Percentiles rank a stretch among this genome's conserved stretches.
These are phyloP conservation scores for Euwallacea similis DNA, from an alignment of 1,140 invertebrate species.

Conservation along the genomic window DNA sequence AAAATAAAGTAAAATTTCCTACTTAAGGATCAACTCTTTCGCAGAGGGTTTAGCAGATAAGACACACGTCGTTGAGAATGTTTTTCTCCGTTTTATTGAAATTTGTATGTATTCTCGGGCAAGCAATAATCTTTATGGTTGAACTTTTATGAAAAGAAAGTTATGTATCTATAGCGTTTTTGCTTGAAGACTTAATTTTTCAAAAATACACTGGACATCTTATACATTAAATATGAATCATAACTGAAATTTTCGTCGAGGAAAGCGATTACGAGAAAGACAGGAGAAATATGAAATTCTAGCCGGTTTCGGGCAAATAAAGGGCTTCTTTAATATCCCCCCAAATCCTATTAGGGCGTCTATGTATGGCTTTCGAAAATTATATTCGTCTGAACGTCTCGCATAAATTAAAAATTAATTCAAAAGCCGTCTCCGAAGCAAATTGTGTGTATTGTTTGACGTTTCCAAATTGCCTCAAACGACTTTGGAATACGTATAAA, in stretches of 20 bases:
- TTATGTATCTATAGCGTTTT: too few species aligned
- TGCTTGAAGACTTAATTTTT: too few species aligned
- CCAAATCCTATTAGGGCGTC: constrained; percentile 24
- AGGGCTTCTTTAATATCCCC: constrained; percentile 24
- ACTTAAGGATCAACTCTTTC: background rate
- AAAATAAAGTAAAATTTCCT: too few species aligned
- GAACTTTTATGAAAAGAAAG: too few species aligned
- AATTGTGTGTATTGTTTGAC: background rate
- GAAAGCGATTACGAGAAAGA: constrained; percentile 15
- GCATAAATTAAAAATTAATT: constrained; percentile 2
- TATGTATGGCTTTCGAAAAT: constrained; percentile 27
- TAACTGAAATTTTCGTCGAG: constrained; percentile 4
- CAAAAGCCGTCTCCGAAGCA: background rate
- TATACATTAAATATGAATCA: constrained; percentile 17
- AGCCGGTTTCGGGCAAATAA: constrained; percentile 17
- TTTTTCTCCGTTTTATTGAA: background rate
- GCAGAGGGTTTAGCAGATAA: background rate
- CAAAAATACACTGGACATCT: background rate
- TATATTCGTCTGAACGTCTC: constrained; percentile 10
- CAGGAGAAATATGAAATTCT: constrained; percentile 27
- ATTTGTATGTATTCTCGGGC: background rate
- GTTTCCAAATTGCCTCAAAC: too few species aligned
- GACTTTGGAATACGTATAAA: too few species aligned
- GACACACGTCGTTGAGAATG: background rate
- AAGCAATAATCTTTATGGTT: too few species aligned